These are phyloP conservation scores for Oryzias curvinotus DNA, from an alignment of 2,113 vertebrate genomes.

Conservation along the genomic window DNA sequence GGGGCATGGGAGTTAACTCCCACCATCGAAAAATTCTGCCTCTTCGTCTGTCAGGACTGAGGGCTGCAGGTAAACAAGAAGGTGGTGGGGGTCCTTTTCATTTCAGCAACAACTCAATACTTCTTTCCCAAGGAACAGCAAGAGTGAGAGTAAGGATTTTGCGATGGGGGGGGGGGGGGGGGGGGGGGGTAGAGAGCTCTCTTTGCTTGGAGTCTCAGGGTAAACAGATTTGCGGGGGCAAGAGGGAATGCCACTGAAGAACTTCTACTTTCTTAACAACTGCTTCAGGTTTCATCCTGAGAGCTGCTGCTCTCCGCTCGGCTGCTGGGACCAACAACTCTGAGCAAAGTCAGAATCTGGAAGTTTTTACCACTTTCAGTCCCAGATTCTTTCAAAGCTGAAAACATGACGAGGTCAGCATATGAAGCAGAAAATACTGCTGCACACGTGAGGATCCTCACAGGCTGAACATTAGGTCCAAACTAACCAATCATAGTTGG, in stretches of 20 bases:
- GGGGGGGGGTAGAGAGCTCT: slow-evolving; percentile 42
- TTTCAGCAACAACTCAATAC: too few species aligned
- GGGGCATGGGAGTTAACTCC: neutral
- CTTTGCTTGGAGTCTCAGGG: slow-evolving; percentile 25
- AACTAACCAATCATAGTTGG: too few species aligned
- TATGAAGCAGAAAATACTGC: too few species aligned
- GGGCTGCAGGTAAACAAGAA: too few species aligned
- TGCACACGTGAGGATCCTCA: too few species aligned
- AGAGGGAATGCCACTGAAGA: slow-evolving; percentile 37
- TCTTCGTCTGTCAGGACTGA: too few species aligned
- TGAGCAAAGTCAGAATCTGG: too few species aligned
- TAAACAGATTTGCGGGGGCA: slow-evolving; percentile 36
- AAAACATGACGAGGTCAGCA: too few species aligned
- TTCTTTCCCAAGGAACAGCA: slow-evolving; percentile 19
- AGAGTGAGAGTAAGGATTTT: slow-evolving; percentile 25
- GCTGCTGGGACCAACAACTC: neutral
- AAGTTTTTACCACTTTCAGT: too few species aligned
- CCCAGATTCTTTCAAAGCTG: too few species aligned
- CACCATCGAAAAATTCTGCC: neutral
- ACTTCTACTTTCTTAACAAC: slow-evolving; percentile 23
- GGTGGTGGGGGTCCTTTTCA: too few species aligned
- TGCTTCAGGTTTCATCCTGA: slow-evolving; percentile 34
- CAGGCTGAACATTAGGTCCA: too few species aligned
- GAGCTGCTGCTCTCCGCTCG: slow-evolving; percentile 10
- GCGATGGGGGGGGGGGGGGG: slow-evolving; percentile 21